phyloP scores from a whole-genome alignment of 2,113 vertebrate species.

The Caretta caretta region DNA sequence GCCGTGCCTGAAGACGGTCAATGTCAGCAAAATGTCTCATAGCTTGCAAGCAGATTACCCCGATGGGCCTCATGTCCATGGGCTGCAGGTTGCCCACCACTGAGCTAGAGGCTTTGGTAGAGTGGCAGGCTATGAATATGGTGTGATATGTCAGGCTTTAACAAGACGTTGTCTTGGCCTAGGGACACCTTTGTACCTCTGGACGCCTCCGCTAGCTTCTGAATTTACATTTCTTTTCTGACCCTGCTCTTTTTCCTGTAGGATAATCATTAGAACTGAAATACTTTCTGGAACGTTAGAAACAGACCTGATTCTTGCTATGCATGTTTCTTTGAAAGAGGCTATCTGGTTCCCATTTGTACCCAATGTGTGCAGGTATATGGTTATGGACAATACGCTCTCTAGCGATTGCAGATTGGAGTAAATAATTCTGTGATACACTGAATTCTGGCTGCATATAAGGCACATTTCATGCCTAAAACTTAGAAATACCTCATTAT shows the following conservation, averaged over 20 bases:
- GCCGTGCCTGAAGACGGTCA: no score
- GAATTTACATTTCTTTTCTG: neutral
- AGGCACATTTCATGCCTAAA: neutral
- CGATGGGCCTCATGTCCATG: no score
- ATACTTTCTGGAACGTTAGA: slow-evolving; percentile 56
- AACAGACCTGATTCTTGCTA: slow-evolving; percentile 35
- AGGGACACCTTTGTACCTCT: slow-evolving; percentile 5
- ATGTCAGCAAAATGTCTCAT: no score
- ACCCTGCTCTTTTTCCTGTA: neutral
- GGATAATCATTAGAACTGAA: slow-evolving; percentile 49
- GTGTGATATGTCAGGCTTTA: neutral
- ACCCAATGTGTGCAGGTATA: slow-evolving; percentile 7
- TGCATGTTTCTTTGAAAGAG: slow-evolving; percentile 57
- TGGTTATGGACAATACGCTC: slow-evolving; percentile 59
- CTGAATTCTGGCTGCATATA: neutral
- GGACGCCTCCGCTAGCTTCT: neutral
- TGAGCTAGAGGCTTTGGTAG: neutral
- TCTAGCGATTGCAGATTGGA: slow-evolving; percentile 58
- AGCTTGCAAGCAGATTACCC: no score
- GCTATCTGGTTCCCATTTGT: slow-evolving; percentile 73
- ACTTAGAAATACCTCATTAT: neutral
- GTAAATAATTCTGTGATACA: slow-evolving; percentile 57
- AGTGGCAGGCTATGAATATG: neutral
- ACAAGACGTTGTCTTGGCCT: neutral
- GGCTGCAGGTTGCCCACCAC: no score